Evolutionary conservation across 2,888 invertebrate genomes (phyloP).

Genomic region (Pandemis corylana): DNA sequence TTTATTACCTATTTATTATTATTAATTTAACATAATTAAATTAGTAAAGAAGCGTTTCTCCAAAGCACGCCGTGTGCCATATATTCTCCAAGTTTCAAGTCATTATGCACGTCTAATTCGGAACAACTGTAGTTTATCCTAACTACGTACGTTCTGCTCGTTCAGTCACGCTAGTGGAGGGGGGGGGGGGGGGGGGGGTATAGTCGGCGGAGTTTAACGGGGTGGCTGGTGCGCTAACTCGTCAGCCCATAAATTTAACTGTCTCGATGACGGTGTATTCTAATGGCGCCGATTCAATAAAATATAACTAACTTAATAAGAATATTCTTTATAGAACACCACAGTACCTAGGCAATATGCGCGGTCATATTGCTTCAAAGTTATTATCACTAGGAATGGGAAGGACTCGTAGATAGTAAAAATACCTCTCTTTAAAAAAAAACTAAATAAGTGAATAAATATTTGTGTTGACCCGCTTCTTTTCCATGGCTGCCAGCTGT

Average conservation of each 20-base stretch:
- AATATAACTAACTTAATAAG: too few relatives aligned
- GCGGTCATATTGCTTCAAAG: too few relatives aligned
- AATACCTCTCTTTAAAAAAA: too few relatives aligned
- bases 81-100: constrained; percentile 45
- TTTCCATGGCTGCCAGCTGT: too few relatives aligned
- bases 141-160: constrained; percentile 22
- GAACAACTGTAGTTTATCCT: constrained; percentile 46
- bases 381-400: too few relatives aligned
- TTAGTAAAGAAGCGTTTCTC: constrained; percentile 30
- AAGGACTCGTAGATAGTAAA: too few relatives aligned
- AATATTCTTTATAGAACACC: too few relatives aligned
- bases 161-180: not conserved
- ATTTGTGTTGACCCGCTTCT: too few relatives aligned
- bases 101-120: constrained; percentile 44
- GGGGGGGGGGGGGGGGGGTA: too few relatives aligned
- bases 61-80: constrained; percentile 36
- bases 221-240: not conserved
- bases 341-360: too few relatives aligned
- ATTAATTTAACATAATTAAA: constrained; percentile 23
- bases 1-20: too few relatives aligned
- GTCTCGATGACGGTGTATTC: not conserved
- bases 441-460: too few relatives aligned
- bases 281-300: not conserved
- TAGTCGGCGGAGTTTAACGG: not conserved
- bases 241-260: not conserved